A percentile compares a stretch with the other conserved stretches of the same genome.
Conservation (phyloP, 2,797 vertebrate genomes). For the Crocodylus rhombifer region DNA sequence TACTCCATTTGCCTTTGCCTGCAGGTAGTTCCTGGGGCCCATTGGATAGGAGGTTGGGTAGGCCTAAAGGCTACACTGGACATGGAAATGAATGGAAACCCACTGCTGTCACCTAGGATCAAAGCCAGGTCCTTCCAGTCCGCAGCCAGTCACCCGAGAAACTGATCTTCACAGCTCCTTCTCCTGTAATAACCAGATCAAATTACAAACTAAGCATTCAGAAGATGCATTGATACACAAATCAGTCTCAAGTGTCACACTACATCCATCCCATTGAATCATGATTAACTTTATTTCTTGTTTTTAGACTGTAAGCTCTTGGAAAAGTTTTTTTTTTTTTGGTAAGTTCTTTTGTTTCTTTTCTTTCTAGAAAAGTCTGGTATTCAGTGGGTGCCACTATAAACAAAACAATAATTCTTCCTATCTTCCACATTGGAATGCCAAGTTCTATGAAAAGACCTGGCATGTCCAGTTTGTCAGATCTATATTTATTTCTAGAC, state of each 20-base stretch:
- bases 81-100: too few species aligned
- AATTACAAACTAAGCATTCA: background rate
- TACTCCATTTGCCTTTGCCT: too few species aligned
- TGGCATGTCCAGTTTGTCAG: fast-evolving
- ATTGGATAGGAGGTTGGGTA: too few species aligned
- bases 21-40: too few species aligned
- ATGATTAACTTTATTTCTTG: background rate
- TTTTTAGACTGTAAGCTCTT: background rate
- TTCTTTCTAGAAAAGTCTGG: background rate
- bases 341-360: background rate
- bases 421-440: background rate
- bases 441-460: background rate
- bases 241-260: background rate
- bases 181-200: too few species aligned
- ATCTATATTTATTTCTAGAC: background rate
- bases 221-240: background rate
- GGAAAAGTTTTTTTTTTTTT: too few species aligned
- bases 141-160: too few species aligned
- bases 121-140: too few species aligned
- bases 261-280: background rate
- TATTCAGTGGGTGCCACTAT: background rate
- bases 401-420: background rate
- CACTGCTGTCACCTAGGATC: too few species aligned
- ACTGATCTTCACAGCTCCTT: too few species aligned
- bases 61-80: too few species aligned